A percentile compares a stretch with the other conserved stretches of the same genome.
Evolutionary conservation across 2,113 vertebrate genomes (phyloP).

Genomic region (Brachyhypopomus gauderio): DNA sequence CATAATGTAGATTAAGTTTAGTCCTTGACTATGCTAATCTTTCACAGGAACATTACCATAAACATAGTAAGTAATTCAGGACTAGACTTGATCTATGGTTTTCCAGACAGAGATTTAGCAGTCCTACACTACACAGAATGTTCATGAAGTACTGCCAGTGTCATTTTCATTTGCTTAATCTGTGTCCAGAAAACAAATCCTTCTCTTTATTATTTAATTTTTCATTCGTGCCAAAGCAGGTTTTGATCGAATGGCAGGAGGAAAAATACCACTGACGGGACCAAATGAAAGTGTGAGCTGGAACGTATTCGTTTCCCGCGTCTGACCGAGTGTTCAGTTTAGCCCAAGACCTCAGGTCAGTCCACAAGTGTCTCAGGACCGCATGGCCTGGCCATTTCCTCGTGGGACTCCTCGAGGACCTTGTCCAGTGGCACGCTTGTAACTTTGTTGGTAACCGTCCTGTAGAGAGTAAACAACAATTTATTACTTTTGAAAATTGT

Average conservation of each 20-base stretch:
- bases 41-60: not conserved
- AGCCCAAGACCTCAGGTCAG: constrained; percentile 70
- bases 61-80: not conserved
- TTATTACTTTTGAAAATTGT: not conserved
- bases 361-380: constrained; percentile 73
- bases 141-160: not conserved
- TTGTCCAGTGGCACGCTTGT: constrained; percentile 93
- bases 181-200: constrained; percentile 34
- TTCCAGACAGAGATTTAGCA: not conserved
- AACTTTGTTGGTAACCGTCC: constrained; percentile 97
- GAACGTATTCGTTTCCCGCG: constrained; percentile 68
- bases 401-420: constrained; percentile 91
- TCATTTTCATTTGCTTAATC: constrained; percentile 9
- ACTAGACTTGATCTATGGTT: not conserved
- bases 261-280: constrained; percentile 3
- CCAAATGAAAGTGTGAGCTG: constrained; percentile 50
- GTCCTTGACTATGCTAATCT: not conserved
- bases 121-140: constrained; percentile 6
- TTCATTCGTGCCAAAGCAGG: constrained; percentile 62
- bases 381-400: constrained; percentile 83
- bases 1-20: not conserved
- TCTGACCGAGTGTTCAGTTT: constrained; percentile 69
- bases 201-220: constrained; percentile 52
- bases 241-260: constrained; percentile 63
- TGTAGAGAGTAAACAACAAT: constrained; percentile 61